Conservation (phyloP, 2,113 vertebrate genomes). For the Mobula hypostoma region DNA sequence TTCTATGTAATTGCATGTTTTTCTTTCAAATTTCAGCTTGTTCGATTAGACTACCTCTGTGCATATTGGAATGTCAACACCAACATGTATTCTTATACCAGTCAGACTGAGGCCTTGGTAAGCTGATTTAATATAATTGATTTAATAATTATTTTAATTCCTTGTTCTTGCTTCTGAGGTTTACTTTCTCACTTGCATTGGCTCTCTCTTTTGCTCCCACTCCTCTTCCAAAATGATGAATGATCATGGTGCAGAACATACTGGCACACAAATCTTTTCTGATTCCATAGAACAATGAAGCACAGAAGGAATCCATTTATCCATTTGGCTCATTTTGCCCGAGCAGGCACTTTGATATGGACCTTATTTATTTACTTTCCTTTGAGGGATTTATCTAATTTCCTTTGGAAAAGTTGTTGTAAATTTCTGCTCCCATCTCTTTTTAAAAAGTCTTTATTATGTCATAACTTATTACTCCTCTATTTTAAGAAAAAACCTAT, state of each 20-base stretch:
- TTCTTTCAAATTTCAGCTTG: conserved; percentile 63
- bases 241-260: too few relatives aligned
- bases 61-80: conserved; percentile 96
- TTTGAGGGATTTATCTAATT: too few relatives aligned
- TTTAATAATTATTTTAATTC: not conserved
- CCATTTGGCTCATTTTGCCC: not conserved
- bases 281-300: not conserved
- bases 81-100: conserved; percentile 72
- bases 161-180: not conserved
- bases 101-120: conserved; percentile 74
- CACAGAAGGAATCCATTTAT: not conserved
- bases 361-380: not conserved
- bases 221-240: too few relatives aligned
- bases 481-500: too few relatives aligned
- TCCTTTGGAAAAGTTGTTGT: too few relatives aligned
- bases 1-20: not conserved
- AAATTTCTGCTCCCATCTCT: too few relatives aligned
- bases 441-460: too few relatives aligned
- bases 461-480: too few relatives aligned
- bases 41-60: conserved; percentile 85
- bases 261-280: not conserved
- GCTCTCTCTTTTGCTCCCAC: too few relatives aligned
- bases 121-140: conserved; percentile 48
- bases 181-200: not conserved
- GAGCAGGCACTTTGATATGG: not conserved